Evolutionary conservation across 2,888 invertebrate genomes (phyloP).

Genomic region (Nomada fabriciana): DNA sequence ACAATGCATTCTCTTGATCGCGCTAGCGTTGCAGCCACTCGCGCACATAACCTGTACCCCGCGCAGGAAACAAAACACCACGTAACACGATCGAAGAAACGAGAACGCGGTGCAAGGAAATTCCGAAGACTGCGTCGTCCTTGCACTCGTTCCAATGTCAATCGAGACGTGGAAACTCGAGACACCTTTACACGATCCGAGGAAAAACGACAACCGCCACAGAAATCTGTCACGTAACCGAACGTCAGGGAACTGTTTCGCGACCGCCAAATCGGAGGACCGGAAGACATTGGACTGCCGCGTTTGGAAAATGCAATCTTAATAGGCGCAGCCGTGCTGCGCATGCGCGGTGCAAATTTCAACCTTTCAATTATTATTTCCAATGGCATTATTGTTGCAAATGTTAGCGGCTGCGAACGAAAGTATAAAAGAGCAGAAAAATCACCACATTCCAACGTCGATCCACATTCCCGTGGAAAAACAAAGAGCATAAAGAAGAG

Average conservation of each 20-base stretch:
- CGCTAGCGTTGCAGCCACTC: slow-evolving; percentile 11
- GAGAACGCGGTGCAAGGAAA: slow-evolving; percentile 45
- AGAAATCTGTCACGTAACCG: slow-evolving; percentile 1
- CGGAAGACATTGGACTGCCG: not conserved
- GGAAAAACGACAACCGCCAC: too few relatives aligned
- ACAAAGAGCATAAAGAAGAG: slow-evolving; percentile 22
- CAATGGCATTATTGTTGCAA: not conserved
- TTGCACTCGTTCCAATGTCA: slow-evolving; percentile 57
- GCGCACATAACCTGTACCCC: slow-evolving; percentile 37
- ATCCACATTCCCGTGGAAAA: slow-evolving; percentile 16
- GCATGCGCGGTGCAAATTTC: not conserved
- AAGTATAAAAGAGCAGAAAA: not conserved
- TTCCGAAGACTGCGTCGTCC: slow-evolving; percentile 42
- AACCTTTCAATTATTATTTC: not conserved
- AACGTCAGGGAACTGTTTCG: slow-evolving; percentile 9
- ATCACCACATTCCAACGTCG: not conserved
- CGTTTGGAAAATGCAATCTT: not conserved
- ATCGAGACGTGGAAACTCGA: slow-evolving; percentile 49
- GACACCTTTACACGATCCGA: slow-evolving; percentile 43
- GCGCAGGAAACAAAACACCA: slow-evolving; percentile 34
- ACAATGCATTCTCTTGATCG: not conserved
- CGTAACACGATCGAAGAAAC: slow-evolving; percentile 42
- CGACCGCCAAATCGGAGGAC: not conserved
- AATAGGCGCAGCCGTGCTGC: not conserved
- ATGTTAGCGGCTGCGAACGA: not conserved